Evolutionary conservation across 1,140 invertebrate genomes (phyloP).

Genomic region (Anastrepha ludens): DNA sequence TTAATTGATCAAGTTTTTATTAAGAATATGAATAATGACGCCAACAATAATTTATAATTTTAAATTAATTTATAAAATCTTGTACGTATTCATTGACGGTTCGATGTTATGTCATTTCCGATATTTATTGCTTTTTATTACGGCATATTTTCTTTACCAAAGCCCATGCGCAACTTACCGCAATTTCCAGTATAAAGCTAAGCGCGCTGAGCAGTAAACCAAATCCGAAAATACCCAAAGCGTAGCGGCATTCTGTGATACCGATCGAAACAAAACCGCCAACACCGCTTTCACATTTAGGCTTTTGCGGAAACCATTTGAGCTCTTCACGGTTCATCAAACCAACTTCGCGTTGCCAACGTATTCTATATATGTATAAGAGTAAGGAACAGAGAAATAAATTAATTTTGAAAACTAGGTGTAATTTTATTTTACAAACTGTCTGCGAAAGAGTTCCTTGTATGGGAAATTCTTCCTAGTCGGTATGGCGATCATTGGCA

Average conservation of each 20-base stretch:
- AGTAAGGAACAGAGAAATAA: not conserved
- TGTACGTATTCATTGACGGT: too few species aligned
- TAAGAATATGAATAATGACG: too few species aligned
- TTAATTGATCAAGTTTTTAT: too few species aligned
- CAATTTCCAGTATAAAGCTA: constrained; percentile 62
- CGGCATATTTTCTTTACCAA: constrained; percentile 3
- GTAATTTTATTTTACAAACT: constrained; percentile 62
- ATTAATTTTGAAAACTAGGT: not conserved
- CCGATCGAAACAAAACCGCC: constrained; percentile 76
- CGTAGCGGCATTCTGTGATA: constrained; percentile 75
- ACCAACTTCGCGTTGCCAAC: constrained; percentile 74
- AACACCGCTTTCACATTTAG: constrained; percentile 74
- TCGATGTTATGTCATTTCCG: too few species aligned
- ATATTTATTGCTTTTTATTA: not conserved
- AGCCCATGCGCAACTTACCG: constrained; percentile 58
- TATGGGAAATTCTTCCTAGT: constrained; percentile 77
- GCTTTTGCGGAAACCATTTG: constrained; percentile 74
- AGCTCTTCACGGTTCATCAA: constrained; percentile 70
- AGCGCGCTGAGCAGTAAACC: constrained; percentile 66
- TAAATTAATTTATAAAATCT: too few species aligned
- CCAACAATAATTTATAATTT: too few species aligned
- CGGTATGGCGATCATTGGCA: constrained; percentile 76
- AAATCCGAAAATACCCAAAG: constrained; percentile 73
- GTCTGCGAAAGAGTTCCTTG: constrained; percentile 76
- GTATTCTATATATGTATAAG: constrained; percentile 64